Evolutionary conservation across 2,797 vertebrate species (phyloP).

Genomic region (Apodemus agrarius): DNA sequence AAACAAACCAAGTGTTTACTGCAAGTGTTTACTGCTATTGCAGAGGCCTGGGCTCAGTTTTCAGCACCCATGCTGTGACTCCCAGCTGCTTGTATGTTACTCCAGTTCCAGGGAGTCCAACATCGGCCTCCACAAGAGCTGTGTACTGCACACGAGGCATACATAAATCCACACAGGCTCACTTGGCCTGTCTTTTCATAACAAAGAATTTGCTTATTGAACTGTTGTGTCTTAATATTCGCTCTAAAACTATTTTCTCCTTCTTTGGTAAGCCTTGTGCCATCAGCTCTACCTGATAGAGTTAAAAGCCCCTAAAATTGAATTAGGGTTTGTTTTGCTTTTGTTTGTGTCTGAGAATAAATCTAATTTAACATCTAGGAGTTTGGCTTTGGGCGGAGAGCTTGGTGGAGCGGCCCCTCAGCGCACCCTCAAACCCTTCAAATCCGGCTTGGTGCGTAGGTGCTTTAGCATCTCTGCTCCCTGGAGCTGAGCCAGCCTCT

Average conservation of each 20-base stretch:
- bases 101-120: neutral
- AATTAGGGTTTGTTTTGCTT: slow-evolving; percentile 42
- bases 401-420: neutral
- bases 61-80: neutral
- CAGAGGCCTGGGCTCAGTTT: neutral
- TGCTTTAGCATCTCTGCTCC: neutral
- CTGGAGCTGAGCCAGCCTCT: neutral
- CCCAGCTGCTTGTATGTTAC: neutral
- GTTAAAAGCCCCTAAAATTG: neutral
- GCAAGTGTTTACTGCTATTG: neutral
- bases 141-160: too few species aligned
- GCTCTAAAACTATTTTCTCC: neutral
- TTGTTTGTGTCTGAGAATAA: slow-evolving; percentile 52
- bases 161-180: neutral
- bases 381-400: neutral
- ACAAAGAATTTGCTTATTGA: slow-evolving; percentile 26
- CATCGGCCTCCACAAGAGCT: neutral
- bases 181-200: slow-evolving; percentile 25
- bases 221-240: neutral
- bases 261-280: neutral
- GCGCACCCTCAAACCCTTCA: neutral
- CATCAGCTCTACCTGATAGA: neutral
- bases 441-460: neutral
- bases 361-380: neutral
- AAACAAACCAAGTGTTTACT: neutral